Conservation (phyloP, 2,797 vertebrate species). For the Liparis tanakae region DNA sequence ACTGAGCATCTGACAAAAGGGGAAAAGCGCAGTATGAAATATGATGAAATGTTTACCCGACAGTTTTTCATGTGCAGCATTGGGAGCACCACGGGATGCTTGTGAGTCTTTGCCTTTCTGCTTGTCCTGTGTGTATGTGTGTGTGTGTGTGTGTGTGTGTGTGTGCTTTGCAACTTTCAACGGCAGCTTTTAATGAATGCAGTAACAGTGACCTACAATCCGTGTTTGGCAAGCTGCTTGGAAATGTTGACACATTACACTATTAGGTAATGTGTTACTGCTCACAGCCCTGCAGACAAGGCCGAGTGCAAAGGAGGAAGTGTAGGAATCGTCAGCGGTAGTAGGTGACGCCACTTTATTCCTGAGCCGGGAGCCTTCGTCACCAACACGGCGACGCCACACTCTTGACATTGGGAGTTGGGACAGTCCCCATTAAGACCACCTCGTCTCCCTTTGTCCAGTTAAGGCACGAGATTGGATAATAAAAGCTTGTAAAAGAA, state of each 20-base stretch:
- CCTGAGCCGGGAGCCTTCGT: not conserved
- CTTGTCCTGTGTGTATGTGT: not conserved
- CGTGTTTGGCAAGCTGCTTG: not conserved
- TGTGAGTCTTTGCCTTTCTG: constrained; percentile 10
- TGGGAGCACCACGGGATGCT: constrained; percentile 1
- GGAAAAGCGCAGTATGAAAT: constrained; percentile 22
- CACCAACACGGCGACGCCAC: not conserved
- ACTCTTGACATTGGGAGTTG: constrained; percentile 31
- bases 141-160: not conserved
- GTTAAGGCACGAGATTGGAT: constrained; percentile 49
- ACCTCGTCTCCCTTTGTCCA: constrained; percentile 42
- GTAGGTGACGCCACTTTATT: not conserved
- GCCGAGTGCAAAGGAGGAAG: not conserved
- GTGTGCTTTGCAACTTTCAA: not conserved
- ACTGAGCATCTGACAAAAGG: not conserved
- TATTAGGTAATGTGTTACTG: not conserved
- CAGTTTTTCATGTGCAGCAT: constrained; percentile 12
- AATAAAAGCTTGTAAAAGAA: constrained; percentile 59
- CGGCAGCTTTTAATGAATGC: constrained; percentile 16
- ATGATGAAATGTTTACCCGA: constrained; percentile 36
- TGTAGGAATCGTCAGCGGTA: not conserved
- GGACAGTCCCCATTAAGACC: constrained; percentile 1
- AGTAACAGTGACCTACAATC: not conserved
- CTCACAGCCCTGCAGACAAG: not conserved
- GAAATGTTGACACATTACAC: not conserved